These are phyloP conservation scores for Stylophora pistillata DNA, from an alignment of 64 coral and sea anemone genomes.

Conservation along the genomic window DNA sequence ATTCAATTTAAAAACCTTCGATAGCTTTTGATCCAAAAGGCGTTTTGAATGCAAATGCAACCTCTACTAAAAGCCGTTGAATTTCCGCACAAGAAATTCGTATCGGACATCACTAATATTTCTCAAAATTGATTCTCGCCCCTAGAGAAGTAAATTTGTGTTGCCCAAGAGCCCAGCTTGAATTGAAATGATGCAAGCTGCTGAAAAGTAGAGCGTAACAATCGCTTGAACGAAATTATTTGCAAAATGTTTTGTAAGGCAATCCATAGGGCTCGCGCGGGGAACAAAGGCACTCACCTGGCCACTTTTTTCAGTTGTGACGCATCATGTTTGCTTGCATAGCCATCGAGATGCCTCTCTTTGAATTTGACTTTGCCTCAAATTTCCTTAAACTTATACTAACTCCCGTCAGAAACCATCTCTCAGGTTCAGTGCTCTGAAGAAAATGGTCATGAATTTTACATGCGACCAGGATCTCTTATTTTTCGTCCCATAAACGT, in stretches of 20 bases:
- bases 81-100: not conserved
- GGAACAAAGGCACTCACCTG: not conserved
- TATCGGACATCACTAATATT: not conserved
- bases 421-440: not conserved
- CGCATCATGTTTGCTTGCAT: not conserved
- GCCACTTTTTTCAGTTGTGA: not conserved
- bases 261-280: not conserved
- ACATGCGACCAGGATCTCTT: not conserved
- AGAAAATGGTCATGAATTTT: conserved; percentile 24
- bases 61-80: no score
- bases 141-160: not conserved
- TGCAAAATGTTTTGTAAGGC: not conserved
- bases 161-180: not conserved
- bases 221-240: not conserved
- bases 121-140: not conserved
- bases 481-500: conserved; percentile 1
- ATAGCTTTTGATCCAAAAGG: no score
- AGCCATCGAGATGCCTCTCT: not conserved
- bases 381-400: not conserved
- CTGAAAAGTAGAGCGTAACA: not conserved
- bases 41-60: no score
- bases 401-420: not conserved
- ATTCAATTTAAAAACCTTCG: no score
- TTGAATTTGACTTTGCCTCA: not conserved
- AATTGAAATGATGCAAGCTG: not conserved